Percentiles rank a stretch among this genome's conserved stretches.
Evolutionary conservation across 2,113 vertebrate species (phyloP).

Genomic region (Heptranchias perlo): DNA sequence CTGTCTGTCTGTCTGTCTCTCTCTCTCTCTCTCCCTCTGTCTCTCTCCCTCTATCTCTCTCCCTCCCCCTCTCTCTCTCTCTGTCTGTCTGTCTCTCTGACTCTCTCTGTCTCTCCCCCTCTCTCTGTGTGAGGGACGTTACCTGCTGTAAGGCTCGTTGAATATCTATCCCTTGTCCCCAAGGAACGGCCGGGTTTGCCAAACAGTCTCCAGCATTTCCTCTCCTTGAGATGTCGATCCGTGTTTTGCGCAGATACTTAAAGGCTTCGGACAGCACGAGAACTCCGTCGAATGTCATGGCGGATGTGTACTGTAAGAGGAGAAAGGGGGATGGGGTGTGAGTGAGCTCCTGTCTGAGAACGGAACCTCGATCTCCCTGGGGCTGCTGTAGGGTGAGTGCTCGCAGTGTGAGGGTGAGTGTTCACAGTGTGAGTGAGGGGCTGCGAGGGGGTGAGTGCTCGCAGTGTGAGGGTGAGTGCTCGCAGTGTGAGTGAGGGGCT

Average conservation of each 20-base stretch:
- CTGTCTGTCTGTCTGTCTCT: too few relatives aligned
- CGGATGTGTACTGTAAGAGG: slow-evolving; percentile 79
- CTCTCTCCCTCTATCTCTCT: too few relatives aligned
- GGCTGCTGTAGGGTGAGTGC: too few relatives aligned
- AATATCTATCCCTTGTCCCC: slow-evolving; percentile 97
- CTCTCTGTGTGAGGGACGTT: too few relatives aligned
- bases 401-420: background rate
- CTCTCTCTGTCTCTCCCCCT: too few relatives aligned
- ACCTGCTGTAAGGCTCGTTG: slow-evolving; percentile 97
- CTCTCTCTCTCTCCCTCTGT: too few relatives aligned
- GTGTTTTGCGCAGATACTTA: slow-evolving; percentile 85
- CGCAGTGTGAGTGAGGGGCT: background rate
- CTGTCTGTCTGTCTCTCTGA: too few relatives aligned
- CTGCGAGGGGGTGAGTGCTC: background rate
- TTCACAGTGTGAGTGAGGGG: background rate
- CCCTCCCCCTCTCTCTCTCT: too few relatives aligned
- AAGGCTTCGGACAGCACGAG: slow-evolving; percentile 95
- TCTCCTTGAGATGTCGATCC: slow-evolving; percentile 92
- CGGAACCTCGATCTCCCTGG: background rate
- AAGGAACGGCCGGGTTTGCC: slow-evolving; percentile 93
- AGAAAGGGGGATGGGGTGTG: background rate
- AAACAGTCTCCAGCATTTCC: slow-evolving; percentile 95
- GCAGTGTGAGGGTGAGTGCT: background rate
- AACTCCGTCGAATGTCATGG: slow-evolving; percentile 89
- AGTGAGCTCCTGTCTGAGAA: background rate